These are phyloP conservation scores for Temnothorax ravouxi DNA, from an alignment of 2,888 invertebrate species.

Conservation along the genomic window DNA sequence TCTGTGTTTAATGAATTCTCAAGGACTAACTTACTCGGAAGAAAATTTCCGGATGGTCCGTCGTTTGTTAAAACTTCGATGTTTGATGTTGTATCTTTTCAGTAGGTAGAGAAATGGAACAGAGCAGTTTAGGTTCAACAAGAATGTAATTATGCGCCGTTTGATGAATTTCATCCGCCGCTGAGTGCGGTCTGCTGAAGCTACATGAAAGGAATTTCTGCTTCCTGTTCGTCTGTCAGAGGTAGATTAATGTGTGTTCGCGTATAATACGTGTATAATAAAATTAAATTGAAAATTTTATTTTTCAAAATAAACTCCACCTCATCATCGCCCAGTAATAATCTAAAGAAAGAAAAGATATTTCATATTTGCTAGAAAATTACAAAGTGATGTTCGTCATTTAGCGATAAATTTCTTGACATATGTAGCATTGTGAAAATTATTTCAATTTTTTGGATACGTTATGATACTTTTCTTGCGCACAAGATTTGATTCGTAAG, in stretches of 20 bases:
- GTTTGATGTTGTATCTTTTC: neutral
- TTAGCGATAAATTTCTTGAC: neutral
- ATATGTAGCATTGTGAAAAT: neutral
- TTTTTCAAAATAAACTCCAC: slow-evolving; percentile 10
- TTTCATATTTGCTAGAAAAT: neutral
- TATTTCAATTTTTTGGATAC: neutral
- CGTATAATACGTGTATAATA: neutral
- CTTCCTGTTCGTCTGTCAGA: slow-evolving; percentile 40
- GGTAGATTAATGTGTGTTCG: slow-evolving; percentile 24
- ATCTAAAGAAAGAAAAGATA: neutral
- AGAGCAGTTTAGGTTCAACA: slow-evolving; percentile 35
- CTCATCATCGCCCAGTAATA: neutral
- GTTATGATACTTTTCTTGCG: neutral
- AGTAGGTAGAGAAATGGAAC: slow-evolving; percentile 3
- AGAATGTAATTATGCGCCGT: slow-evolving; percentile 41
- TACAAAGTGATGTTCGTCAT: neutral
- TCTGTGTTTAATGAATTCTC: slow-evolving; percentile 10
- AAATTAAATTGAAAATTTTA: slow-evolving; percentile 12
- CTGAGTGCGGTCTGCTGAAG: slow-evolving; percentile 23
- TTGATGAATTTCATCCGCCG: slow-evolving; percentile 25
- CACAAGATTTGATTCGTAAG: slow-evolving; percentile 6
- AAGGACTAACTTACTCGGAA: neutral
- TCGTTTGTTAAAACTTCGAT: slow-evolving; percentile 23
- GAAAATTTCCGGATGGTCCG: neutral
- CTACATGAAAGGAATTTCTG: slow-evolving; percentile 39